Conservation (phyloP, 2,888 invertebrate genomes). For the Melipona bicolor region DNA sequence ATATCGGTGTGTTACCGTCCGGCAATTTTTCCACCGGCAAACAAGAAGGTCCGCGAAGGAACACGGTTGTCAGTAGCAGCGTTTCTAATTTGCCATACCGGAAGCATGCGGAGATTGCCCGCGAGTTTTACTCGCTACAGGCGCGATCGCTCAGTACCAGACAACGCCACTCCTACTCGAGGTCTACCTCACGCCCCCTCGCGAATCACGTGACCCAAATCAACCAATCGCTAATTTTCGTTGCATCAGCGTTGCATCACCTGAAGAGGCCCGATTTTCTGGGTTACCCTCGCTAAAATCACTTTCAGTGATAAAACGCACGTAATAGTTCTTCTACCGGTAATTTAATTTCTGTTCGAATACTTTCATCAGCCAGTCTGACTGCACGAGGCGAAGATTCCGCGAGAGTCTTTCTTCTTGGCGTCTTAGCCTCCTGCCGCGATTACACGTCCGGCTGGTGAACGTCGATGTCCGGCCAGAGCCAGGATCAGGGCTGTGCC, state of each 20-base stretch:
- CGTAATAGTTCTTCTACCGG: no score
- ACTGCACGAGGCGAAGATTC: not conserved
- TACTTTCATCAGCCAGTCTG: no score
- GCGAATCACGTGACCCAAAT: no score
- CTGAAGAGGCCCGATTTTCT: no score
- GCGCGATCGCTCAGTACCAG: no score
- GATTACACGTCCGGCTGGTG: conserved; percentile 24
- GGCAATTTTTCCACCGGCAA: conserved; percentile 11
- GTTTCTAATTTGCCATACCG: conserved; percentile 12
- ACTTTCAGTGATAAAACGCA: no score
- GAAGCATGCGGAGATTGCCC: not conserved
- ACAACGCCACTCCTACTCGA: no score
- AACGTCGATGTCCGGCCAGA: conserved; percentile 36
- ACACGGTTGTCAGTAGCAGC: conserved; percentile 18
- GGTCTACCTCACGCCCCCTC: no score
- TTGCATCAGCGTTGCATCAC: no score
- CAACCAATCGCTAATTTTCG: no score
- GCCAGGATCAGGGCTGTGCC: conserved; percentile 60
- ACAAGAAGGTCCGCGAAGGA: not conserved
- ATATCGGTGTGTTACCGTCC: conserved; percentile 23
- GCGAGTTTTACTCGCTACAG: not conserved
- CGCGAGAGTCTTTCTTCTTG: not conserved
- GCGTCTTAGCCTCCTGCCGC: conserved; percentile 7
- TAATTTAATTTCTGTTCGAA: no score
- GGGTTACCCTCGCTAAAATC: no score